Percentiles rank a stretch among this genome's conserved stretches.
phyloP scores from a whole-genome alignment of 1,140 invertebrate species.

The Atopsyche davidsoni region DNA sequence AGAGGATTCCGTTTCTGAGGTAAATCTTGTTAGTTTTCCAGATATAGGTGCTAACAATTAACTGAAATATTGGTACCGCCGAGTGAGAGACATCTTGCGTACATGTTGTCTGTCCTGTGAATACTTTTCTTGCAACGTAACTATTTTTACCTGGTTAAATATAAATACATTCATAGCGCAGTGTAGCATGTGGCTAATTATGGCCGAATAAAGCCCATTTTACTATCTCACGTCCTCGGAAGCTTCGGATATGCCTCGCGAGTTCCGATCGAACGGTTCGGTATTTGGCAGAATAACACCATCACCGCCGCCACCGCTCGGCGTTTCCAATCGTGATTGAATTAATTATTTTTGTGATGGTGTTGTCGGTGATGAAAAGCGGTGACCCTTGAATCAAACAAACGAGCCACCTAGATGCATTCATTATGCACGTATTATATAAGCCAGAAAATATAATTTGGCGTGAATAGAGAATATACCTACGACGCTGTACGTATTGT shows the following conservation, averaged over 20 bases:
- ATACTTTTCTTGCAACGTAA: conserved; percentile 28
- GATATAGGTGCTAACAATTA: conserved; percentile 46
- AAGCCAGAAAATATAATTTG: conserved; percentile 14
- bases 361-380: conserved; percentile 10
- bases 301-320: conserved; percentile 8
- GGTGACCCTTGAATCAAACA: conserved; percentile 20
- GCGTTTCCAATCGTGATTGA: conserved; percentile 4
- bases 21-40: conserved; percentile 55
- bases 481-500: conserved; percentile 10
- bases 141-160: conserved; percentile 28
- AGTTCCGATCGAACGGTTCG: conserved; percentile 12
- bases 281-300: conserved; percentile 20
- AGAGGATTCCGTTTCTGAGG: conserved; percentile 88
- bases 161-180: conserved; percentile 24
- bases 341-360: conserved; percentile 12
- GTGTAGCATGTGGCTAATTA: conserved; percentile 23
- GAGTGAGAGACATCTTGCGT: conserved; percentile 48
- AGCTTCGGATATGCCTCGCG: conserved; percentile 7
- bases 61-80: conserved; percentile 46
- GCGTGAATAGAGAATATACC: conserved; percentile 10
- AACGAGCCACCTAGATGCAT: conserved; percentile 17
- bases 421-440: conserved; percentile 23
- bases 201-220: conserved; percentile 21
- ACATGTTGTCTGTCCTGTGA: conserved; percentile 33
- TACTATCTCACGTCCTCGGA: conserved; percentile 19